Evolutionary conservation across 2,113 vertebrate genomes (phyloP), one percentile per base, ranked within the genome.

Genomic region (Pygoscelis adeliae): DNA sequence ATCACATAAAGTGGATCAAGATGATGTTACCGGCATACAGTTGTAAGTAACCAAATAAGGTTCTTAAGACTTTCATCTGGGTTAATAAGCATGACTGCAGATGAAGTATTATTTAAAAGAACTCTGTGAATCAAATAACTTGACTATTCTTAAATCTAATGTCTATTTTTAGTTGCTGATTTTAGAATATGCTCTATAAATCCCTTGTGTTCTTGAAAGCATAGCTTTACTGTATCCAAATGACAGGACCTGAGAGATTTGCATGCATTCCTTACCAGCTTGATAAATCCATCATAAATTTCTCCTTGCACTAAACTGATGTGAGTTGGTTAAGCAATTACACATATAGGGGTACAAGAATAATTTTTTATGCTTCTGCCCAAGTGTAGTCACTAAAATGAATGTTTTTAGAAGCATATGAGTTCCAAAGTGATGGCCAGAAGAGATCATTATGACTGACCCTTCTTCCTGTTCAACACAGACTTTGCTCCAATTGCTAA

Each of bases 201-300:
- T 86, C 47, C 18, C 30, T 72, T 46, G 19, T 65, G 49, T 47
- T 92, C 89, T 67, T 89, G 67, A 80, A 66, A 97, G 91, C 36
- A 55, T 10, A 79, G 76, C 32, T 85, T 94, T 87, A 73, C 80
- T 34, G 52, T 89, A 95, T 42, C 91, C 89, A 96, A 49, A 91
- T 67, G 91, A 95, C 10, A 95, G 86, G 58, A 87, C 72, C 93
- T 85, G 78, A 91, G 78, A 93, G 56, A 77, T 76, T 89, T 88
- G 70, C 70, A 95, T 88, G 34, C 44, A 71, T 93, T 81, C 49
- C 25, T 97, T 94, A 95, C 86, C 77, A 97, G 78, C 30, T 95
- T 96, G 93, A 96, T 93, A 95, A 96, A 97, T 49, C 53, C 4
- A 4, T 29, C 40, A 66, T 6, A 66, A 83, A 88, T 76, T 96